Evolutionary conservation across 2,888 invertebrate genomes (phyloP).

Genomic region (Spialia ferax): DNA sequence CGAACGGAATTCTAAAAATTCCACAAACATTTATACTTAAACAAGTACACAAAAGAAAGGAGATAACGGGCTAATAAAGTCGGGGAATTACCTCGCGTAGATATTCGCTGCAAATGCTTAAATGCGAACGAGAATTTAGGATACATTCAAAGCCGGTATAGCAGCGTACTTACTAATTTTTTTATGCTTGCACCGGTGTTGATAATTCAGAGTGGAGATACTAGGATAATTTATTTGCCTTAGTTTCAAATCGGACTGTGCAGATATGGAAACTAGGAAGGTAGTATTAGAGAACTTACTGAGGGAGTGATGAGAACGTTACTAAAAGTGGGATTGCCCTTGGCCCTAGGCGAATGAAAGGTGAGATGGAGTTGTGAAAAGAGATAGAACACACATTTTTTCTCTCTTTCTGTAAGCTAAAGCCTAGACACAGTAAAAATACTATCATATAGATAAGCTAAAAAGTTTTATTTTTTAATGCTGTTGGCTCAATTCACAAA

Average conservation of each 20-base stretch:
- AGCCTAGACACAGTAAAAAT: too few relatives aligned
- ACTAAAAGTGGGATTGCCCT: too few relatives aligned
- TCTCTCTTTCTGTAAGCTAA: too few relatives aligned
- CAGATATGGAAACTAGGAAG: too few relatives aligned
- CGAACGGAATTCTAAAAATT: constrained; percentile 19
- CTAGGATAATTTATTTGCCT: neutral
- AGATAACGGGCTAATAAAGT: constrained; percentile 8
- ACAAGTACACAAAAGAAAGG: constrained; percentile 4
- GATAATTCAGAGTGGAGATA: neutral
- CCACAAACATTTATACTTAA: constrained; percentile 7
- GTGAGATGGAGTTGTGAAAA: too few relatives aligned
- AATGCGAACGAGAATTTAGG: neutral
- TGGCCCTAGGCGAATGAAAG: too few relatives aligned
- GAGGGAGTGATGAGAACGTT: too few relatives aligned
- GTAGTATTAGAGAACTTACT: too few relatives aligned
- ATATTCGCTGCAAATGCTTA: neutral
- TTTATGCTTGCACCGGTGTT: neutral
- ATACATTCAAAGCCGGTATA: neutral
- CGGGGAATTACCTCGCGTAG: constrained; percentile 10
- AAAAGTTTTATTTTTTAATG: too few relatives aligned
- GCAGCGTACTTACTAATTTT: neutral
- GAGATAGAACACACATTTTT: too few relatives aligned
- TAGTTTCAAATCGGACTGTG: neutral
- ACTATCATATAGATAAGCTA: too few relatives aligned
- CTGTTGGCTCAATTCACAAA: too few relatives aligned